These are phyloP conservation scores for Megaceryle maxima DNA, from an alignment of 2,113 vertebrate species.

Conservation along the genomic window DNA sequence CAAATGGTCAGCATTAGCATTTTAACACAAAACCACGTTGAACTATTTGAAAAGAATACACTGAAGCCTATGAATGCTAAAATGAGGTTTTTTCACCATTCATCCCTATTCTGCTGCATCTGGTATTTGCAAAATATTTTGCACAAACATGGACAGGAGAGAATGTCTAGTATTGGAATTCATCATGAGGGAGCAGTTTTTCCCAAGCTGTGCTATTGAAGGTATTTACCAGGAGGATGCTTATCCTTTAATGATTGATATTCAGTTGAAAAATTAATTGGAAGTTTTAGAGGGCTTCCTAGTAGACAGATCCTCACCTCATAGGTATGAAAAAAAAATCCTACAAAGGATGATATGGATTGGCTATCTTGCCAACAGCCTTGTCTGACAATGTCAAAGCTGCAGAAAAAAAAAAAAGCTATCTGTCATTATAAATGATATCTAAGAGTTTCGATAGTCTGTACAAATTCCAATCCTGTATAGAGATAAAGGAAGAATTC, in stretches of 20 bases:
- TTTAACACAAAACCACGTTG: background rate
- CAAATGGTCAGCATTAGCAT: background rate
- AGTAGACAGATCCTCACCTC: background rate
- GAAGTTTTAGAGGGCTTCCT: background rate
- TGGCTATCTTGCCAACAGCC: background rate
- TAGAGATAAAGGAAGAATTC: background rate
- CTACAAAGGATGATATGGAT: background rate
- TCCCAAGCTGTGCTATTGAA: background rate
- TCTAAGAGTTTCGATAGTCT: background rate
- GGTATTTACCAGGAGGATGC: background rate
- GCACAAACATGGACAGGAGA: background rate
- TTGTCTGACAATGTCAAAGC: background rate
- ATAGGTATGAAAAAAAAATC: background rate
- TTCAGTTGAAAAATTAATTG: background rate
- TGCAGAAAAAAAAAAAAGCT: background rate
- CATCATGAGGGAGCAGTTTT: background rate
- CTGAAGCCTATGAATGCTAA: background rate
- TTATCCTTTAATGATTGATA: background rate
- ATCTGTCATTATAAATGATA: background rate
- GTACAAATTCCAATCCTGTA: background rate
- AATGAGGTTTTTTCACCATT: background rate
- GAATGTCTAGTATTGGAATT: background rate
- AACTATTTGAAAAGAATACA: background rate
- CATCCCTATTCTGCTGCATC: fast-evolving
- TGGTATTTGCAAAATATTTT: background rate